Base-by-base conservation (phyloP, 2,797 vertebrate species). In the Sandelia bainsii region DNA sequence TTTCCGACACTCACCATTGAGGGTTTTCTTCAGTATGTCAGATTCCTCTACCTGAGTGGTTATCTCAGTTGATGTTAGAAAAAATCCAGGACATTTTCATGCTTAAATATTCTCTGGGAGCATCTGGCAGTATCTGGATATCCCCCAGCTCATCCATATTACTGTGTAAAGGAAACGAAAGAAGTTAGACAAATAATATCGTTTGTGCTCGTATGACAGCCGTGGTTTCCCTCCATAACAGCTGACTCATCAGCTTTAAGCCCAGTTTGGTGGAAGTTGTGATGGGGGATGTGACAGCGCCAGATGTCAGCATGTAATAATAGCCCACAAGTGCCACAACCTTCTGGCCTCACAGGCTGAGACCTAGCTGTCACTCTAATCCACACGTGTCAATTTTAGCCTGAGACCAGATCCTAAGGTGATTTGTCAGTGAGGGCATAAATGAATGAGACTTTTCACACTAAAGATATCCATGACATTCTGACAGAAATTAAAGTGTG, bases 231-330 rank as follows among this genome's bases (percentile, higher is more conserved):
- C 79, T 65, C 60, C 22, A 64, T 65, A 77, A 70, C 75, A 84
- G 92, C 91, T 92, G 92, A 93, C 82, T 94, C 92, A 93, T 92
- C 91, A 92, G 69, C 75, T 89, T 70, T 77, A 44, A 71, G 65
- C 25, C 39, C 70, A 17, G 72, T 64, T 65, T 64, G 57, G 64
- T 81, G 69, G 82, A 79, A 49, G 77, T 57, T 52, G 72, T 5
- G 1, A 27, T 62, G 27, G 72, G 80, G 77, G 79, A 46, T 65
- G 79, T 72, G 82, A 79, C 68, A 34, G 73, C 59, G 73, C 73
- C 80, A 89, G 78, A 89, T 91, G 90, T 88, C 83, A 67, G 72
- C 62, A 65, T 72, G 80, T 92, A 94, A 90, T 89, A 90, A 93
- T 90, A 94, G 85, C 65, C 49, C 75, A 61, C 34, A 54, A 40